These are phyloP conservation scores for Onychorhynchus coronatus DNA, from an alignment of 2,113 vertebrate genomes.

Conservation along the genomic window DNA sequence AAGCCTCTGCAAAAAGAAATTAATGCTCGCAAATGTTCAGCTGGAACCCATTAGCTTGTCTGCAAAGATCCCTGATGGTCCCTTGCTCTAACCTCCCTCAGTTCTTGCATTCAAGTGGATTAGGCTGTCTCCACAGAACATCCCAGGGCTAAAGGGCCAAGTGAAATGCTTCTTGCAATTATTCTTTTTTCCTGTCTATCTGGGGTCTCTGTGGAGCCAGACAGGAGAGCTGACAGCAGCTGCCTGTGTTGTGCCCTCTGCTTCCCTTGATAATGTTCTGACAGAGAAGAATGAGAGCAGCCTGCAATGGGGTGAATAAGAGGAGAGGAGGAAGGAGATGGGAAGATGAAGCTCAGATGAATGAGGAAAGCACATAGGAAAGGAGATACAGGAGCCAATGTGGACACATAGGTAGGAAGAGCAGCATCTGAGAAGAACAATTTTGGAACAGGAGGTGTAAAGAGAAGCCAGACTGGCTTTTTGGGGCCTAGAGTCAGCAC, in stretches of 20 bases:
- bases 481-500: neutral
- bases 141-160: conserved; percentile 48
- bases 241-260: neutral
- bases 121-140: conserved; percentile 50
- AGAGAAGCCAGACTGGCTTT: neutral
- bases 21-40: conserved; percentile 9
- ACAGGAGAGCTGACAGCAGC: conserved; percentile 28
- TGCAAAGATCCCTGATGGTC: conserved; percentile 14
- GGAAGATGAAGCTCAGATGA: neutral
- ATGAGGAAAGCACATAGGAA: neutral
- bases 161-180: conserved; percentile 34
- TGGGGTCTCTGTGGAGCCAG: conserved; percentile 24
- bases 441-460: neutral
- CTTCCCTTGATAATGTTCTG: conserved; percentile 16
- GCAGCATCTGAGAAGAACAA: neutral
- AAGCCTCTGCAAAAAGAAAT: conserved; percentile 8
- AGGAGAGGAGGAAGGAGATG: neutral
- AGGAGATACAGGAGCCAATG: neutral
- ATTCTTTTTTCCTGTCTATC: conserved; percentile 49
- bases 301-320: neutral
- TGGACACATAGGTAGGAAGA: neutral
- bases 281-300: conserved; percentile 54
- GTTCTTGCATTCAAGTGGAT: neutral
- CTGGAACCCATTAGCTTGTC: conserved; percentile 34
- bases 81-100: conserved; percentile 42